Evolutionary conservation across 1,140 invertebrate genomes (phyloP).

Genomic region (Meloidogyne floridensis): DNA sequence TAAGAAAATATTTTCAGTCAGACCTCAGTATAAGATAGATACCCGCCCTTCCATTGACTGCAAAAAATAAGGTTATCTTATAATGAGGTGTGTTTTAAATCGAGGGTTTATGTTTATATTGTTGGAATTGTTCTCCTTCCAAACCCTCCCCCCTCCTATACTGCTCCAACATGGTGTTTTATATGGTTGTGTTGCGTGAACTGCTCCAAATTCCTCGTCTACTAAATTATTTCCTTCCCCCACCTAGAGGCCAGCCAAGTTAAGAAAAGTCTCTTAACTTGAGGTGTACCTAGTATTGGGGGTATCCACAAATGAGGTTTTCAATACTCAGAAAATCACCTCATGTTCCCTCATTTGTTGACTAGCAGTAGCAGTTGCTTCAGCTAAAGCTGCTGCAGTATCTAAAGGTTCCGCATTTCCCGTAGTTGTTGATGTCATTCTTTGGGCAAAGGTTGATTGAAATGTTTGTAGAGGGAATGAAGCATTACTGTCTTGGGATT

Average conservation of each 20-base stretch:
- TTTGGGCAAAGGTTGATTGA: background rate
- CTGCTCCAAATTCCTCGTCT: background rate
- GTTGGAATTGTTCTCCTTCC: background rate
- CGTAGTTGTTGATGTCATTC: background rate
- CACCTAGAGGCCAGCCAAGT: too few relatives aligned
- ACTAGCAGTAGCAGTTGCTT: background rate
- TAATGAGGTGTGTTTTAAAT: too few relatives aligned
- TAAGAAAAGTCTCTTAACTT: too few relatives aligned
- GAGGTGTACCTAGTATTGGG: too few relatives aligned
- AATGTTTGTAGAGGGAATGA: slow-evolving; percentile 25
- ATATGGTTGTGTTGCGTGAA: slow-evolving; percentile 1
- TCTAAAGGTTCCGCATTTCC: background rate
- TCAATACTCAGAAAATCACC: background rate
- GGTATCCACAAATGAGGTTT: too few relatives aligned
- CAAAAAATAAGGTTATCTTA: too few relatives aligned
- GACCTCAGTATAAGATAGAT: too few relatives aligned
- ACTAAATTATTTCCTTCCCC: background rate
- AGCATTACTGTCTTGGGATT: slow-evolving; percentile 21
- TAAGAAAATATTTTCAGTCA: too few relatives aligned
- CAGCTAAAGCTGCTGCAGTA: background rate
- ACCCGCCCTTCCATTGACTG: too few relatives aligned
- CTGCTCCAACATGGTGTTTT: background rate
- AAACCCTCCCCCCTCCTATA: background rate
- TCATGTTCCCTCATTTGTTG: slow-evolving; percentile 3
- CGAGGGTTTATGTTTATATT: slow-evolving; percentile 1